Conservation (phyloP, 2,888 invertebrate species). For the Melinaea marsaeus region DNA sequence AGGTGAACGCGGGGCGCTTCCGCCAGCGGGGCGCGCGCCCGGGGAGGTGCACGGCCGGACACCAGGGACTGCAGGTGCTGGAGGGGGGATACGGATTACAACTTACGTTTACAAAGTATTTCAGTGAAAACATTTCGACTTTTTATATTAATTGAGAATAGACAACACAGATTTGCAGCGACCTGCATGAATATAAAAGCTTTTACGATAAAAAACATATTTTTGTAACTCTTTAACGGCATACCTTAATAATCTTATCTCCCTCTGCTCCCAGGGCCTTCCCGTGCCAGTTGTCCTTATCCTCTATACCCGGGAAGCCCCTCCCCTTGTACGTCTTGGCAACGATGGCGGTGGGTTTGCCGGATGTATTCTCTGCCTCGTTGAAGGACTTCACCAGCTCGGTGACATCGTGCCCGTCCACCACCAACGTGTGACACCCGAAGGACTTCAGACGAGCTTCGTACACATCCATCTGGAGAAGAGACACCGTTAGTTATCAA, state of each 20-base stretch:
- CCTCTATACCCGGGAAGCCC: slow-evolving; percentile 93
- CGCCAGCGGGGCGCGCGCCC: slow-evolving; percentile 80
- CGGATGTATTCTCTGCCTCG: slow-evolving; percentile 84
- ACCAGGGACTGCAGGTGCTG: slow-evolving; percentile 77
- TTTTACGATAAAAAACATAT: too few species aligned
- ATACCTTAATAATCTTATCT: slow-evolving; percentile 80
- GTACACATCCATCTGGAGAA: slow-evolving; percentile 83
- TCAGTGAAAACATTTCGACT: too few species aligned
- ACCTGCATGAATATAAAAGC: too few species aligned
- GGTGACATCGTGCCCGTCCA: slow-evolving; percentile 97
- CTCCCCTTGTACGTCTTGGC: slow-evolving; percentile 98
- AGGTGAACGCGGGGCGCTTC: slow-evolving; percentile 85
- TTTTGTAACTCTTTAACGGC: background rate
- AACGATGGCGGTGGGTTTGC: slow-evolving; percentile 93
- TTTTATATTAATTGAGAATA: too few species aligned
- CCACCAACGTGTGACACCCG: slow-evolving; percentile 92
- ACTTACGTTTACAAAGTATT: too few species aligned
- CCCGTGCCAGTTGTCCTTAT: slow-evolving; percentile 98
- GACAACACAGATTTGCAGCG: too few species aligned
- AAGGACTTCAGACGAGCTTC: slow-evolving; percentile 91
- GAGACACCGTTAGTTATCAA: background rate
- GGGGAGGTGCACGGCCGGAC: too few species aligned
- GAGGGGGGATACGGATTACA: background rate
- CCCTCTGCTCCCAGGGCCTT: slow-evolving; percentile 94
- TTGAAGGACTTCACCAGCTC: slow-evolving; percentile 93